Evolutionary conservation across 30 jellyfish, hydroid and myxozoan genomes (phyloP).

Genomic region (Morbakka virulenta): DNA sequence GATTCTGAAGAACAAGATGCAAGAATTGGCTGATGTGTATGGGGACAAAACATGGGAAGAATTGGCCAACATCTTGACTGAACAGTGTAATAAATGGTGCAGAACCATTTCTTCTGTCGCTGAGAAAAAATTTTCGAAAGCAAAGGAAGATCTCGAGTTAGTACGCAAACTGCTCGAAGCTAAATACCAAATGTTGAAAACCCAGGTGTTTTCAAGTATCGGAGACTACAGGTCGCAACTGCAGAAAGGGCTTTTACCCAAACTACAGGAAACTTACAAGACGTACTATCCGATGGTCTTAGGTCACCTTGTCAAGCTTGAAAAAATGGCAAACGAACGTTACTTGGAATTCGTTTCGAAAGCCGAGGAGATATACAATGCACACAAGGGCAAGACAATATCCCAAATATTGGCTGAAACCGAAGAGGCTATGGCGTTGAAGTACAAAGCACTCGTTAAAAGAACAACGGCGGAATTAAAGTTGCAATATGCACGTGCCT

Average conservation of each 20-base stretch:
- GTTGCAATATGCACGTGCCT: constrained; percentile 41
- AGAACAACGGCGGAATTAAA: constrained; percentile 13
- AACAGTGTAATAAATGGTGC: constrained; percentile 6
- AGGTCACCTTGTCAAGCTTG: constrained; percentile 17
- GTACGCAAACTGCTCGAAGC: too few relatives aligned
- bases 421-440: not conserved
- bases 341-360: constrained; percentile 42
- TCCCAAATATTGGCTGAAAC: constrained; percentile 38
- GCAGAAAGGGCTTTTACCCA: constrained; percentile 42
- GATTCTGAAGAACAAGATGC: not conserved
- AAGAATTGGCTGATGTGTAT: constrained; percentile 22
- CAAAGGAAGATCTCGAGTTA: not conserved
- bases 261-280: constrained; percentile 38
- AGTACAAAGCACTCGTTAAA: constrained; percentile 4
- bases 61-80: constrained; percentile 33
- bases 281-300: not conserved
- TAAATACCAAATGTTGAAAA: not conserved
- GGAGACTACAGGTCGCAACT: constrained; percentile 9
- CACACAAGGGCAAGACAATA: constrained; percentile 64
- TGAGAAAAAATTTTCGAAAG: constrained; percentile 1
- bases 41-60: constrained; percentile 96
- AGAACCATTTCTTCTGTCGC: constrained; percentile 10
- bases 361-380: constrained; percentile 46
- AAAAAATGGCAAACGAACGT: constrained; percentile 12
- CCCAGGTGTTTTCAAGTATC: not conserved